These are phyloP conservation scores for Spinus pinus DNA, from an alignment of 2,797 vertebrate genomes.

Conservation along the genomic window DNA sequence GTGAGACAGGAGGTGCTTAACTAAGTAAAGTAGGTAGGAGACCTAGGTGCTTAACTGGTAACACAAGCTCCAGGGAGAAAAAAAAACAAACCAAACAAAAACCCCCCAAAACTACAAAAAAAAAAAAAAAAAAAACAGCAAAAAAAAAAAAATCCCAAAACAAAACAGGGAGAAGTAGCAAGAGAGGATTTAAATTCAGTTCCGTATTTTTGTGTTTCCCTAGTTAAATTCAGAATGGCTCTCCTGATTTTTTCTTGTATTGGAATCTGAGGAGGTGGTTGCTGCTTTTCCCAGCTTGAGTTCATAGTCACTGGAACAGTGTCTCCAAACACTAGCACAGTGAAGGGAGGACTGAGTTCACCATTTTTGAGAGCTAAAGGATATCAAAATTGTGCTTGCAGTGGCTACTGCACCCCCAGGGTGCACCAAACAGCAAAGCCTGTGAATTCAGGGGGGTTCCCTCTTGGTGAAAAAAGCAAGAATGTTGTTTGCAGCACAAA, in stretches of 20 bases:
- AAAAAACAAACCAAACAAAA: neutral
- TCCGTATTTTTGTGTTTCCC: neutral
- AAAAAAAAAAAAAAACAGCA: neutral
- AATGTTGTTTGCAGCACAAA: neutral
- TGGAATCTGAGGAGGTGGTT: neutral
- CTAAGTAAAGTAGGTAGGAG: neutral
- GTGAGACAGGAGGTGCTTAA: neutral
- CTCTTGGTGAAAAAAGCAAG: neutral
- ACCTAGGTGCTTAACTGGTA: neutral
- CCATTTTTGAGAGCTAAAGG: neutral
- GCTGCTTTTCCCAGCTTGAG: neutral
- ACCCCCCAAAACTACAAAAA: neutral
- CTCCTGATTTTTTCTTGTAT: neutral
- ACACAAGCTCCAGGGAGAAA: neutral
- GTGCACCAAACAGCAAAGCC: neutral
- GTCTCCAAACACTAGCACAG: neutral
- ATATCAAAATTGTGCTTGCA: neutral
- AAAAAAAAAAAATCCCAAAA: neutral
- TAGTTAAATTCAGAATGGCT: neutral
- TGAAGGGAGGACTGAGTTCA: neutral
- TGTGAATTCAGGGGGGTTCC: neutral
- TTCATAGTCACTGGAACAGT: neutral
- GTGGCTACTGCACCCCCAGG: neutral
- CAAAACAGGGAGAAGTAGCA: neutral
- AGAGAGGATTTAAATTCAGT: neutral